Evolutionary conservation across 2,888 invertebrate genomes (phyloP).

Genomic region (Tholera decimalis): DNA sequence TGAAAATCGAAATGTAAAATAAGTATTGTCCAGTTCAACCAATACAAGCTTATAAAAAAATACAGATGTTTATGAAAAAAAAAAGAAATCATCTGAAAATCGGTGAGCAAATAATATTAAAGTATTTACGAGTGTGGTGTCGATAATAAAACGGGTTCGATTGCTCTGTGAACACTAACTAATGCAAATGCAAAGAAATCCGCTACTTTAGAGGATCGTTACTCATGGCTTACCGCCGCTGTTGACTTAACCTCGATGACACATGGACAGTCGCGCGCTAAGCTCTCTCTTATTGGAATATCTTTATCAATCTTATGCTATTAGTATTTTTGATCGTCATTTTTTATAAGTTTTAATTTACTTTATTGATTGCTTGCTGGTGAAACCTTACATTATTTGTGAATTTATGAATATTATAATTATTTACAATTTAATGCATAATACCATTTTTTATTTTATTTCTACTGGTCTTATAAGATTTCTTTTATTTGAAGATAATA

Average conservation of each 20-base stretch:
- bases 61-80: background rate
- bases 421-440: too few relatives aligned
- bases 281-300: slow-evolving; percentile 32
- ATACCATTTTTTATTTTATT: too few relatives aligned
- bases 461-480: background rate
- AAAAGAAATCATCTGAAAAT: slow-evolving; percentile 42
- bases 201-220: slow-evolving; percentile 84
- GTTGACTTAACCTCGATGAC: slow-evolving; percentile 81
- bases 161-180: slow-evolving; percentile 71
- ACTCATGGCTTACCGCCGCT: slow-evolving; percentile 83
- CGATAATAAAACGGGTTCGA: slow-evolving; percentile 71
- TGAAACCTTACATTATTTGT: background rate
- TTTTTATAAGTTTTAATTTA: slow-evolving; percentile 9
- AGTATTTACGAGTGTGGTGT: slow-evolving; percentile 73
- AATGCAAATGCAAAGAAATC: slow-evolving; percentile 84
- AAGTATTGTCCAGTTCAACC: background rate
- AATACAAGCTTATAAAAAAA: background rate
- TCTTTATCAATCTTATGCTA: slow-evolving; percentile 43
- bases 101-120: slow-evolving; percentile 69
- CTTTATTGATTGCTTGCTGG: background rate
- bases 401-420: too few relatives aligned
- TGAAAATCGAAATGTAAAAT: slow-evolving; percentile 41
- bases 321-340: slow-evolving; percentile 12
- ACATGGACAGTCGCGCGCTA: slow-evolving; percentile 64
- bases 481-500: background rate